A percentile compares a stretch with the other conserved stretches of the same genome.
These are phyloP conservation scores for Rhagoletis pomonella DNA, from an alignment of 1,140 invertebrate species.

Conservation along the genomic window DNA sequence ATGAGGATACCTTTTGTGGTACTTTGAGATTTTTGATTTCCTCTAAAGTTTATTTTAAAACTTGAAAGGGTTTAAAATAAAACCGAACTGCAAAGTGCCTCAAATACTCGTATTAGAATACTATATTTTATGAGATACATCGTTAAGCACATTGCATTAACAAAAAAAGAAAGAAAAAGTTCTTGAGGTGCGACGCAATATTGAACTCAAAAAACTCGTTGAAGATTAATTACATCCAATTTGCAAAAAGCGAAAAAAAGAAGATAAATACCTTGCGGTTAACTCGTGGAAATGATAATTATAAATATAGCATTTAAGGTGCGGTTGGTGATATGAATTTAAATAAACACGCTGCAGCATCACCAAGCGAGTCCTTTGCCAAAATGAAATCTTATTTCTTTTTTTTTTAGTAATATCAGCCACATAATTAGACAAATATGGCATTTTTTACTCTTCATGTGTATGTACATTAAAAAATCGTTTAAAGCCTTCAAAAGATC, in stretches of 20 bases:
- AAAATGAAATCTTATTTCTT: no score
- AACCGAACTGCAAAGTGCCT: neutral
- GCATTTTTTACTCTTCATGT: no score
- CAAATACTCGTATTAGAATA: neutral
- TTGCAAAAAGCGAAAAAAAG: neutral
- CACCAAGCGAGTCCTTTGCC: no score
- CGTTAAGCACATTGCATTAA: neutral
- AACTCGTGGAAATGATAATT: conserved; percentile 27
- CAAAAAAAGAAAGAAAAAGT: neutral
- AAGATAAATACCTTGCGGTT: conserved; percentile 22
- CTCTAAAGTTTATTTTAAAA: conserved; percentile 31
- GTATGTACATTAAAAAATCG: no score
- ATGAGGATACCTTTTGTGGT: neutral
- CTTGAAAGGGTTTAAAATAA: neutral
- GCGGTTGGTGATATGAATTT: neutral
- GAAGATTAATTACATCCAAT: conserved; percentile 35
- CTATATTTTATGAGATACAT: conserved; percentile 4
- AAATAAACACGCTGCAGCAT: no score
- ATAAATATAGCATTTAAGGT: conserved; percentile 38
- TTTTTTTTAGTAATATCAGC: no score
- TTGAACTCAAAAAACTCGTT: neutral
- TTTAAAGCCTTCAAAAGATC: no score
- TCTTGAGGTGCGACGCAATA: neutral
- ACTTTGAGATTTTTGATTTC: neutral
- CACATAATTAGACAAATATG: no score